Evolutionary conservation across 1,140 invertebrate species (phyloP), one percentile per base, ranked within the genome.

Genomic region (Pseudomyrmex pallidus): DNA sequence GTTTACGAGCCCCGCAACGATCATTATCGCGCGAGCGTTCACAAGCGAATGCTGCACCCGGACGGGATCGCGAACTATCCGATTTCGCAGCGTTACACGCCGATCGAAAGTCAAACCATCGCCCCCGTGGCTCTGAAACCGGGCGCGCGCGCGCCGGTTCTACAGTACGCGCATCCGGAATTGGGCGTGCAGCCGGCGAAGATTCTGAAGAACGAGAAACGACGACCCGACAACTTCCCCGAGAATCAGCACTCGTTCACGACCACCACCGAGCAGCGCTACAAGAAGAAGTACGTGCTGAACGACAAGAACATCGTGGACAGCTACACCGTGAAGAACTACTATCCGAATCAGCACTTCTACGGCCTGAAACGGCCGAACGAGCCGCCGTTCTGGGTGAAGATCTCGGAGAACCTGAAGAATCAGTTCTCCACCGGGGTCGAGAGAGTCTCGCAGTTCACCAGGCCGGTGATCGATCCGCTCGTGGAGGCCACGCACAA

Each of bases 141-240:
- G 86, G 96, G 96, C 57, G 96, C 96, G 0, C 93, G 96, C 64
- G 96, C 96, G 20, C 97, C 97, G 0, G 96, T 97, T 3, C 93
- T 97, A 1, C 96, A 97, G 85, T 97, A 97, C 86, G 97, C 97
- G 7, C 97, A 97, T 91, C 97, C 97, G 0, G 97, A 97, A 86
- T 91, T 97, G 1, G 97, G 97, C 7, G 96, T 97, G 0, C 97
- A 97, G 87, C 96, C 96, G 0, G 97, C 96, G 0, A 96, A 96
- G 91, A 90, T 92, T 68, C 89, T 94, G 4, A 95, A 95, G 72
- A 93, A 93, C 85, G 94, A 95, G 76, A 94, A 95, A 84, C 94
- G 94, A 73, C 93, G 93, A 3, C 95, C 94, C 2, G 94, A 95
- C 61, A 93, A 92, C 74, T 94, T 93, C 64, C 92, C 92, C 3